Base-by-base conservation (phyloP, 2,113 vertebrate species). In the Plectropomus leopardus region DNA sequence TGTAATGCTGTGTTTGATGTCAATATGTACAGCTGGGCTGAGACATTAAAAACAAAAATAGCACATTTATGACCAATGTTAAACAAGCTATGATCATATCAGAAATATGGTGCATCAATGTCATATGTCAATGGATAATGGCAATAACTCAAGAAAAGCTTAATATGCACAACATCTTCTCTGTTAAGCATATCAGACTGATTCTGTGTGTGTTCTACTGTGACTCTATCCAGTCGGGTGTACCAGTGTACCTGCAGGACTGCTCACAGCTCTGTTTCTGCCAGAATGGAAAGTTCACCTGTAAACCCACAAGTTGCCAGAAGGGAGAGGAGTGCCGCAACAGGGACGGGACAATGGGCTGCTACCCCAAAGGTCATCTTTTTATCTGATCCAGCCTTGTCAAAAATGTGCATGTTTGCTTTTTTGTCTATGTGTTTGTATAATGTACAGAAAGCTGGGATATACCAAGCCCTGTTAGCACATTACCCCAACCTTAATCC, bases 261-360 rank as follows among this genome's bases (percentile, higher is more conserved):
- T 85, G 83, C 15, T 50, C 77, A 5, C 23, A 72, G 67, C 17
- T 21, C 26, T 85, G 83, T n/a, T 2, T 1, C 44, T 85, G 83
- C 67, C 42, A 72, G 17, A 40, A 47, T 15, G 83, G 83, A 60
- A 17, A 32, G 21, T 72, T 67, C 53, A 76, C 10, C 66, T 85
- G 83, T 40, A 60, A 6, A 0, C 1, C 53, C 17, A 60, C 54
- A 28, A 72, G 30, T 7, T 85, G 83, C 67, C 1, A 67, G 30
- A 1, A 42, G 34, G 28, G 19, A 2, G 59, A 80, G 40, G 72
- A 85, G 28, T 85, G 83, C 59, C 34, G 45, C 72, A 76, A 47
- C 40, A 76, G 4, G 47, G 11, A 76, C 21, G 83, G 83, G 36
- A 36, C 0, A 10, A 0, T 80, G 4, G 54, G 54, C 45, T 85